A percentile compares a stretch with the other conserved stretches of the same genome.
These are phyloP conservation scores for Microctenopoma lineatum DNA, from an alignment of 2,797 vertebrate species.

Conservation along the genomic window DNA sequence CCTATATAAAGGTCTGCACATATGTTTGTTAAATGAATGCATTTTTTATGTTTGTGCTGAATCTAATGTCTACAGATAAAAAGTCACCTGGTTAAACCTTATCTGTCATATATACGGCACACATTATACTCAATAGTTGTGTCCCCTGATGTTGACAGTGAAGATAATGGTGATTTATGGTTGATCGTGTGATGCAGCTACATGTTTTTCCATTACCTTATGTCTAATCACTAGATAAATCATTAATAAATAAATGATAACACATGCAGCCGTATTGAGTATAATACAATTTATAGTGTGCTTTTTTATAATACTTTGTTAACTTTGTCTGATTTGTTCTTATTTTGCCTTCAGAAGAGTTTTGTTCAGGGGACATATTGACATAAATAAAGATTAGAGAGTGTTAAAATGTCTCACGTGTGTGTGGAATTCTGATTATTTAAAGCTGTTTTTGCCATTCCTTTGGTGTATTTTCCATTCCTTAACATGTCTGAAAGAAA, in stretches of 20 bases:
- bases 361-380: background rate
- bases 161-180: background rate
- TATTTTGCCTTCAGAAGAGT: background rate
- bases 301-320: background rate
- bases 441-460: background rate
- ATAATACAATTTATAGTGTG: too few species aligned
- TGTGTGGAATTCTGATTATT: too few species aligned
- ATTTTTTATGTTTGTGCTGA: background rate
- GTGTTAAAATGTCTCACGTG: too few species aligned
- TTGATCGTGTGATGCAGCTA: background rate
- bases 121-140: slow-evolving; percentile 6
- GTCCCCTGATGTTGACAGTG: background rate
- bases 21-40: background rate
- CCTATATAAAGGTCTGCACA: background rate
- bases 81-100: too few species aligned
- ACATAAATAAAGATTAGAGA: too few species aligned
- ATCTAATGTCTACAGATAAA: too few species aligned
- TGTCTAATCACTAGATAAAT: too few species aligned
- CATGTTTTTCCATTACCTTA: background rate
- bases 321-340: background rate
- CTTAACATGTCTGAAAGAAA: background rate
- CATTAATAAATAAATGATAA: too few species aligned
- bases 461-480: background rate
- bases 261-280: too few species aligned
- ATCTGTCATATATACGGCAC: too few species aligned